Evolutionary conservation across 2,113 vertebrate genomes (phyloP).

Genomic region (Gyps fulvus): DNA sequence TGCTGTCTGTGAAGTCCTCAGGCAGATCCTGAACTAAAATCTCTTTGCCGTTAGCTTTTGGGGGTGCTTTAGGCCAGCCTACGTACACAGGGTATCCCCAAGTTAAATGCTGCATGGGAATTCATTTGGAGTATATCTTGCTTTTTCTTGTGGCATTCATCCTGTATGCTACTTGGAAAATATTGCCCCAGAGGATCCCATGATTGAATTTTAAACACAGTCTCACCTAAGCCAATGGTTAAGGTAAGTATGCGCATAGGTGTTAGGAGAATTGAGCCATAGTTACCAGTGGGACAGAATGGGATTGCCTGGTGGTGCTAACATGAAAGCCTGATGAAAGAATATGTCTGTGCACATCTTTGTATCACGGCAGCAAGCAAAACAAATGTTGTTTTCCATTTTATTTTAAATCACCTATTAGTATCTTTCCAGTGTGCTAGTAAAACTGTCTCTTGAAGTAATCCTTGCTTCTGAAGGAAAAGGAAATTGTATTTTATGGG

Average conservation of each 20-base stretch:
- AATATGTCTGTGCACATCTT: background rate
- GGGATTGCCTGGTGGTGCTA: background rate
- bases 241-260: background rate
- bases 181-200: background rate
- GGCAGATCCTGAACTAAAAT: background rate
- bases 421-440: background rate
- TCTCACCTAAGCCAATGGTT: background rate
- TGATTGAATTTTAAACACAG: background rate
- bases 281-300: background rate
- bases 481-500: constrained; percentile 17
- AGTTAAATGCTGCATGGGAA: background rate
- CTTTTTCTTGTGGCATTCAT: background rate
- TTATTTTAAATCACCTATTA: background rate
- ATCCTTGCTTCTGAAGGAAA: background rate
- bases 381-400: background rate
- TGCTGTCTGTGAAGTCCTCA: background rate
- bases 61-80: background rate
- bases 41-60: background rate
- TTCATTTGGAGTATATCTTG: background rate
- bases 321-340: fast-evolving
- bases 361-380: background rate
- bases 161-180: background rate
- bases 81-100: background rate
- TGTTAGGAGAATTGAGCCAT: background rate
- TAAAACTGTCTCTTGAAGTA: constrained; percentile 9